Percentiles rank a stretch among this genome's conserved stretches.
Conservation (phyloP, 1,140 invertebrate genomes). For the Drosophila kohkoa region DNA sequence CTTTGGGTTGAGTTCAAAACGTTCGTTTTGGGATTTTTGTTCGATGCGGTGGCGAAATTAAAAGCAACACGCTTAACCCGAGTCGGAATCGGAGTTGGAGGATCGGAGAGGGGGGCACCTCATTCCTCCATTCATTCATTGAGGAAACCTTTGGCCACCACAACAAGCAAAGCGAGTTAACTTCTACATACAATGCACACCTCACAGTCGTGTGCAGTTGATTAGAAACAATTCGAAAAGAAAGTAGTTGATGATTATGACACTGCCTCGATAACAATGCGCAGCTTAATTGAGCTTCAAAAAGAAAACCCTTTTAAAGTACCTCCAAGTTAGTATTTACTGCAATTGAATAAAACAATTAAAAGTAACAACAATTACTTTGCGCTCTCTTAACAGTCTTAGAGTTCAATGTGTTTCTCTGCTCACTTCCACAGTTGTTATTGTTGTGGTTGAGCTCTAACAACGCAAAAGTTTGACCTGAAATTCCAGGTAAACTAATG, state of each 20-base stretch:
- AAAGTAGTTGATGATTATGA: not conserved
- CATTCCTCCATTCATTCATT: conserved; percentile 37
- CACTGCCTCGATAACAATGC: conserved; percentile 15
- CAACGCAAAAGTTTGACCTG: conserved; percentile 52
- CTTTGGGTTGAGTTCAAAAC: conserved; percentile 55
- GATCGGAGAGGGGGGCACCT: not conserved
- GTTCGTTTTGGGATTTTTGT: conserved; percentile 62
- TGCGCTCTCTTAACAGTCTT: not conserved
- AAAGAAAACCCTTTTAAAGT: not conserved
- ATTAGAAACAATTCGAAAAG: conserved; percentile 34
- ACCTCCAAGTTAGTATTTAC: not conserved
- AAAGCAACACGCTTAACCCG: conserved; percentile 66
- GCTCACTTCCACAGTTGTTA: not conserved
- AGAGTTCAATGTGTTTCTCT: conserved; percentile 16
- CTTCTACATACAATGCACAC: conserved; percentile 5
- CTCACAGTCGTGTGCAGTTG: conserved; percentile 34
- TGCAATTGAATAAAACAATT: not conserved
- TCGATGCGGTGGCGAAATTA: conserved; percentile 75
- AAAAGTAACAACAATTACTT: not conserved
- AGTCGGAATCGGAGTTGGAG: conserved; percentile 15
- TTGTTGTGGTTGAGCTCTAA: not conserved
- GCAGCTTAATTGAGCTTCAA: conserved; percentile 3
- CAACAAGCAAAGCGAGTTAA: conserved; percentile 23
- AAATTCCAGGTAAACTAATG: conserved; percentile 73
- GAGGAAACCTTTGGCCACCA: conserved; percentile 43